phyloP scores from a whole-genome alignment of 2,113 vertebrate genomes.

The Pogonocichla stellata region DNA sequence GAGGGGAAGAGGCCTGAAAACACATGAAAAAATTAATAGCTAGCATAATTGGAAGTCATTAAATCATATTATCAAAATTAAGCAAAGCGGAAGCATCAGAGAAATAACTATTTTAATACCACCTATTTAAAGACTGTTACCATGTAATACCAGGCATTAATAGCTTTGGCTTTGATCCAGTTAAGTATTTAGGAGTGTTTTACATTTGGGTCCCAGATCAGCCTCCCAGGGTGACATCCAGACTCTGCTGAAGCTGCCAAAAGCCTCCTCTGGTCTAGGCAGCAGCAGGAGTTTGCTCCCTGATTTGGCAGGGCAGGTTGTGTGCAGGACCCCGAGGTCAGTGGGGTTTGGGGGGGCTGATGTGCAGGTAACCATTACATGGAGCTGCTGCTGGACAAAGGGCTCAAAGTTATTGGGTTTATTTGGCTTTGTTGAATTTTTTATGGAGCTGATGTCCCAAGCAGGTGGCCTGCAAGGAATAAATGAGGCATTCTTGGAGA shows the following conservation, averaged over 20 bases:
- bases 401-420: background rate
- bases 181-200: background rate
- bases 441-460: background rate
- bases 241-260: background rate
- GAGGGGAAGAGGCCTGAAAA: background rate
- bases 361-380: fast-evolving
- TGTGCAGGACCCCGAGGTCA: fast-evolving
- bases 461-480: too few relatives aligned
- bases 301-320: background rate
- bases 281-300: background rate
- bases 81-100: background rate
- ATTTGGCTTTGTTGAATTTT: background rate
- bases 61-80: background rate
- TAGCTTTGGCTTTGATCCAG: background rate
- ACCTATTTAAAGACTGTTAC: background rate
- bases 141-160: background rate
- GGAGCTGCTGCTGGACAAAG: background rate
- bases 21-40: background rate
- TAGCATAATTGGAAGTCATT: background rate
- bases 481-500: background rate
- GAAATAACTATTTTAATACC: background rate
- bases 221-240: background rate
- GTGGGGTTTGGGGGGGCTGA: background rate
- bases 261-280: fast-evolving
- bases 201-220: background rate